Evolutionary conservation across 2,113 vertebrate genomes (phyloP), one percentile per base, ranked within the genome.

Genomic region (Rousettus leschenaultii): DNA sequence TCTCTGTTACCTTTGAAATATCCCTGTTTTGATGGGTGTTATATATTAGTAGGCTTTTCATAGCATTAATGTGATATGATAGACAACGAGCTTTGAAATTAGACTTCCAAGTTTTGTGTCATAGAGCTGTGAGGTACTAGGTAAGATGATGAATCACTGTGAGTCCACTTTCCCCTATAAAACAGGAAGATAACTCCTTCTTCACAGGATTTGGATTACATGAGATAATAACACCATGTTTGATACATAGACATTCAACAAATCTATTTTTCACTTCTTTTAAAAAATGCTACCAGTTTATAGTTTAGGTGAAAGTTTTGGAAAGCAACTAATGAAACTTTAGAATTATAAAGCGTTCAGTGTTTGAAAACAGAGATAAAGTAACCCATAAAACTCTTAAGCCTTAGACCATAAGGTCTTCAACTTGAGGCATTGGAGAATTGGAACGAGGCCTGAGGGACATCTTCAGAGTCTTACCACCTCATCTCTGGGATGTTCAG

Each of bases 201-300:
- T 71, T 89, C 40, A 73, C 12, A 91, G 48, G 4, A 86, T 55
- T 77, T 48, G 14, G 48, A 16, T 55, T 87, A 8, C 57, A 5
- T 40, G 13, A 84, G 26, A 51, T 65, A 70, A 73, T 35, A 38
- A 94, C 6, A 68, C 22, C 5, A n/a, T 87, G 12, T 9, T 95
- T 91, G 55, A 26, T 48, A 38, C 28, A 57, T 30, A 87, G 24
- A 15, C 59, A 93, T 65, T 75, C 40, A 83, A 66, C 5, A 82
- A 87, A 73, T 82, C 22, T 91, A 28, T 89, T 96, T 95, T 10
- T 24, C 65, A 12, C 5, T 85, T 92, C 21, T 19, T 85, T 92
- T 91, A 0, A 68, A 78, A 94, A 80, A 30, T 83, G 1, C 74
- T 35, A 73, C 48, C 71, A 30, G 14, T 84, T 78, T 86, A 68